A percentile compares a stretch with the other conserved stretches of the same genome.
Evolutionary conservation across 2,797 vertebrate genomes (phyloP).

Genomic region (Lutjanus argentimaculatus): DNA sequence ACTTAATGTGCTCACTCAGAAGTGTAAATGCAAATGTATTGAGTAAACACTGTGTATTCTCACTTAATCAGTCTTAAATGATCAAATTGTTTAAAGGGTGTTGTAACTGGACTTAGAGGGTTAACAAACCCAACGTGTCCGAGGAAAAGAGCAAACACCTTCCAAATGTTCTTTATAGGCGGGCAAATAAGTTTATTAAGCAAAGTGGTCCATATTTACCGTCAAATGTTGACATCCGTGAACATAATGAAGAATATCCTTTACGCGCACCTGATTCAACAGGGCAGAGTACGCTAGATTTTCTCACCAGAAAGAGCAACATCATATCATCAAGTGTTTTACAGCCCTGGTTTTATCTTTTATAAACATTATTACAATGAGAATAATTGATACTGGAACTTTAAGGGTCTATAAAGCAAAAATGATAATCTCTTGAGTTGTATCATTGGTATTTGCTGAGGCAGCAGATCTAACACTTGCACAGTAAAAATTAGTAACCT

Average conservation of each 20-base stretch:
- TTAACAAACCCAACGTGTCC: not conserved
- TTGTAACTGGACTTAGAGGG: not conserved
- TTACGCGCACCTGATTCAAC: slow-evolving; percentile 70
- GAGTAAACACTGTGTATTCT: not conserved
- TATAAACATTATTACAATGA: slow-evolving; percentile 26
- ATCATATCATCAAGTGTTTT: slow-evolving; percentile 26
- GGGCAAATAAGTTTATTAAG: not conserved
- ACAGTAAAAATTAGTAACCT: not conserved
- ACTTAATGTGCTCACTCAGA: not conserved
- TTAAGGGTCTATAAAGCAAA: not conserved
- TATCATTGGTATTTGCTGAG: not conserved
- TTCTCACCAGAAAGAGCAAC: slow-evolving; percentile 53
- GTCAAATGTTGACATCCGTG: slow-evolving; percentile 25
- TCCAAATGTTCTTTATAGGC: slow-evolving; percentile 40
- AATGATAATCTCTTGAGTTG: not conserved
- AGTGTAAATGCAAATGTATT: not conserved
- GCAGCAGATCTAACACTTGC: not conserved
- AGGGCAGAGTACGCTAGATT: not conserved
- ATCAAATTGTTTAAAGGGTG: slow-evolving; percentile 1
- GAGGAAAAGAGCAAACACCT: slow-evolving; percentile 51
- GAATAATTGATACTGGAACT: not conserved
- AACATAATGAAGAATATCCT: slow-evolving; percentile 40
- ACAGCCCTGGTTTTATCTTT: slow-evolving; percentile 36
- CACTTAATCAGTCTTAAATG: not conserved
- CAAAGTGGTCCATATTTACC: not conserved